phyloP scores from a whole-genome alignment of 2,113 vertebrate genomes.

The Catharus fuscescens region DNA sequence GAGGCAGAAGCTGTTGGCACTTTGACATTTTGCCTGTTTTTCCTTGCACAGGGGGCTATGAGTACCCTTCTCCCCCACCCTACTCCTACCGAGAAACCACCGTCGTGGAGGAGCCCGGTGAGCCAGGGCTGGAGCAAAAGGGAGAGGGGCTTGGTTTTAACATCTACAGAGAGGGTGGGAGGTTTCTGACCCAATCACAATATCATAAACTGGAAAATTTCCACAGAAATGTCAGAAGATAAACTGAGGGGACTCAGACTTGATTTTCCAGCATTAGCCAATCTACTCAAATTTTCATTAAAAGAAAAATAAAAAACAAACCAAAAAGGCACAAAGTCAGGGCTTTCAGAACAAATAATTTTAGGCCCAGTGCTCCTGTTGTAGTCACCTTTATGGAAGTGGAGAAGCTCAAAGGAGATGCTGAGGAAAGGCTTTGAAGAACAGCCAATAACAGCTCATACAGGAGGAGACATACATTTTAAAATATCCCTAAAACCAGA shows the following conservation, averaged over 20 bases:
- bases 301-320: not conserved
- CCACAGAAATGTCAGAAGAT: not conserved
- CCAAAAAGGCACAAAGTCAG: not conserved
- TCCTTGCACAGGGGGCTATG: not conserved
- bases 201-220: not conserved
- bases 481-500: not conserved
- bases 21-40: not conserved
- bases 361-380: not conserved
- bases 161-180: not conserved
- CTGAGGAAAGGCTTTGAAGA: not conserved
- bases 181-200: not conserved
- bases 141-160: rapidly evolving
- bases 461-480: not conserved
- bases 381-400: not conserved
- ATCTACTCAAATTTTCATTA: not conserved
- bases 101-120: constrained; percentile 7
- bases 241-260: not conserved
- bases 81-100: constrained; percentile 32
- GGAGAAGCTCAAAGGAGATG: not conserved
- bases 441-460: not conserved
- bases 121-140: not conserved
- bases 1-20: not conserved
- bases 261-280: not conserved
- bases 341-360: not conserved
- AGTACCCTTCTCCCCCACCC: constrained; percentile 56